Evolutionary conservation across 2,888 invertebrate genomes (phyloP), one percentile per base, ranked within the genome.

Genomic region (Harmothoe impar): DNA sequence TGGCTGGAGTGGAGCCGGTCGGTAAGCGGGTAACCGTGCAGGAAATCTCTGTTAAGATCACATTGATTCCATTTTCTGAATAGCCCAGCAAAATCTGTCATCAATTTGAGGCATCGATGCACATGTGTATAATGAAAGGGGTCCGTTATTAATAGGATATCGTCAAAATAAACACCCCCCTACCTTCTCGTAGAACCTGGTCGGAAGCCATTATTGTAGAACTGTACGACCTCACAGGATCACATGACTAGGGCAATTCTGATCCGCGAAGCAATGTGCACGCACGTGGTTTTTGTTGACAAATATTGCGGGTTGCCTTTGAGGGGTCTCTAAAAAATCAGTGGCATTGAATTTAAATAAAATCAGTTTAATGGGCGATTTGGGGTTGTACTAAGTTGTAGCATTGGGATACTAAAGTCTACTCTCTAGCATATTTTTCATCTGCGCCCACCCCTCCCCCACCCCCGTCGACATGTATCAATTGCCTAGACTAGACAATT

Each of bases 181-280:
- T 72, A 72, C 72, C 72, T 72, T 72, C 72, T 72, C 72, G 25
- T 15, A 72, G 29, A 72, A 29, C 72, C 72, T 72, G 72, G 72
- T 72, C 72, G 72, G 72, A 72, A 72, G 72, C 72, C 72, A 72
- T 72, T 72, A 72, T 72, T 72, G 72, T 62, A n/a, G 62, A n/a
- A n/a, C n/a, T 62, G 62, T 62, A 62, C 62, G 62, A n/a, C n/a
- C 62, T 72, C 20, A 72, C 3, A 29, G 31, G 25, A 25, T 72
- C 72, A 72, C 72, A 72, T 72, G 72, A 72, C 72, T 25, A 29
- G 62, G 20, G 23, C 25, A n/a, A 29, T 29, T 72, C 5, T 72
- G n/a, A 23, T 72, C 72, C 72, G 72, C 72, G 72, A 72, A 72
- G 72, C 31, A 72, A 72, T 15, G 7, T 20, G 20, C 20, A 3